Percentiles rank a stretch among this genome's conserved stretches.
Evolutionary conservation across 1,140 invertebrate genomes (phyloP).

Genomic region (Drosophila willistoni): DNA sequence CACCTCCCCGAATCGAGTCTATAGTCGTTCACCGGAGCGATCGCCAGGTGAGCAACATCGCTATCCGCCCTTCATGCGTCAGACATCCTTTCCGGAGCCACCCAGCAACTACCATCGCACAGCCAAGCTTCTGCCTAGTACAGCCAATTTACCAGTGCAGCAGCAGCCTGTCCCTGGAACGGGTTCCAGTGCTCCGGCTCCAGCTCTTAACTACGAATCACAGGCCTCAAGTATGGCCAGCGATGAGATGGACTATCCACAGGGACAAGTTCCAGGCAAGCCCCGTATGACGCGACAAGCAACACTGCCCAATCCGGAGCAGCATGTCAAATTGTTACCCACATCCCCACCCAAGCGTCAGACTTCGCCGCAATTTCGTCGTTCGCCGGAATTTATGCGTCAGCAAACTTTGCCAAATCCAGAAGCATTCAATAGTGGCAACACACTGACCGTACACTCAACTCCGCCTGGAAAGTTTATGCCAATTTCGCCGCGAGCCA

Average conservation of each 20-base stretch:
- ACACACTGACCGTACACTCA: conserved; percentile 73
- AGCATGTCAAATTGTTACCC: conserved; percentile 79
- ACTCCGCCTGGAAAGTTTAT: conserved; percentile 74
- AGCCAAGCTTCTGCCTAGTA: conserved; percentile 72
- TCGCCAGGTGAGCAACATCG: conserved; percentile 78
- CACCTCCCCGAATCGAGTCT: conserved; percentile 79
- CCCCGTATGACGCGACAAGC: conserved; percentile 78
- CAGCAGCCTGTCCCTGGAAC: conserved; percentile 24
- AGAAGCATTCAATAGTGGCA: conserved; percentile 75
- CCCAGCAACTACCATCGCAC: conserved; percentile 66
- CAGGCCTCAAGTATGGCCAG: conserved; percentile 63
- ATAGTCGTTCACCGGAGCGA: conserved; percentile 80
- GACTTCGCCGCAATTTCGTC: conserved; percentile 78
- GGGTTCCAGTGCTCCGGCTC: conserved; percentile 21
- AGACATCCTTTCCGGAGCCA: conserved; percentile 78
- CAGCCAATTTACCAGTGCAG: conserved; percentile 43
- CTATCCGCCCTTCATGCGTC: conserved; percentile 80
- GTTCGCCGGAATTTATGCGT: conserved; percentile 81
- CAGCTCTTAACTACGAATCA: conserved; percentile 64
- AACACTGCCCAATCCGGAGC: conserved; percentile 81
- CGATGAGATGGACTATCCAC: conserved; percentile 66
- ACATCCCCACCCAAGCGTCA: conserved; percentile 82
- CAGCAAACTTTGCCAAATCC: conserved; percentile 82
- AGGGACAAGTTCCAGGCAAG: conserved; percentile 39
- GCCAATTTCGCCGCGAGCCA: conserved; percentile 80